Conservation (phyloP, 2,113 vertebrate genomes). For the Centropristis striata region DNA sequence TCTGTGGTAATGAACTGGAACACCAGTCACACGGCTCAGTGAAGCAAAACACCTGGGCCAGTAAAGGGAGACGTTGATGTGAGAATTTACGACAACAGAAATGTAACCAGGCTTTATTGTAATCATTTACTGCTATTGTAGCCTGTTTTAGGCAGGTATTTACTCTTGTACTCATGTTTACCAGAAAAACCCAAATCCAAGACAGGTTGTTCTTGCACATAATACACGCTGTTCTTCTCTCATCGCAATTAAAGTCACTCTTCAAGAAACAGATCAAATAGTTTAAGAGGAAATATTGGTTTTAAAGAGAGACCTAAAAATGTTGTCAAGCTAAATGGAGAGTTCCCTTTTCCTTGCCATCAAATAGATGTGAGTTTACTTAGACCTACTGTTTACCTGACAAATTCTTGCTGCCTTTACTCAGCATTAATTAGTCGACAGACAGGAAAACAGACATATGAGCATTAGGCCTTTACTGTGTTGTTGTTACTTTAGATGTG, state of each 20-base stretch:
- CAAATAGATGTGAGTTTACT: slow-evolving; percentile 66
- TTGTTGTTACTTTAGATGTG: slow-evolving; percentile 5
- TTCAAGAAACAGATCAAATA: not conserved
- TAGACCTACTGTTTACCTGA: slow-evolving; percentile 74
- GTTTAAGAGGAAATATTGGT: not conserved
- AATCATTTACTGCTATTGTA: not conserved
- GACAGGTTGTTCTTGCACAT: too few species aligned
- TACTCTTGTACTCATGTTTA: not conserved
- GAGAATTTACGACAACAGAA: not conserved
- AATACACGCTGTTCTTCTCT: not conserved
- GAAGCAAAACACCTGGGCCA: slow-evolving; percentile 2
- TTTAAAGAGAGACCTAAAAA: slow-evolving; percentile 2
- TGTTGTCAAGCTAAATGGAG: not conserved
- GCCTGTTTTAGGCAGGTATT: not conserved
- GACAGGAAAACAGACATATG: slow-evolving; percentile 34
- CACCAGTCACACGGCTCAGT: slow-evolving; percentile 47
- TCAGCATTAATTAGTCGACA: slow-evolving; percentile 43
- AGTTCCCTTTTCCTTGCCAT: slow-evolving; percentile 19
- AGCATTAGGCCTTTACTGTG: too few species aligned
- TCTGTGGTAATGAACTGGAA: slow-evolving; percentile 83
- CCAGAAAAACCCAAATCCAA: not conserved
- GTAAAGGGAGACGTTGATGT: slow-evolving; percentile 16
- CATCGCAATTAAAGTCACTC: not conserved
- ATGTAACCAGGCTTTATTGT: not conserved
- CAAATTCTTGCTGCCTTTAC: slow-evolving; percentile 77